Evolutionary conservation across 2,888 invertebrate species (phyloP).

Genomic region (Drosophila emarginata): DNA sequence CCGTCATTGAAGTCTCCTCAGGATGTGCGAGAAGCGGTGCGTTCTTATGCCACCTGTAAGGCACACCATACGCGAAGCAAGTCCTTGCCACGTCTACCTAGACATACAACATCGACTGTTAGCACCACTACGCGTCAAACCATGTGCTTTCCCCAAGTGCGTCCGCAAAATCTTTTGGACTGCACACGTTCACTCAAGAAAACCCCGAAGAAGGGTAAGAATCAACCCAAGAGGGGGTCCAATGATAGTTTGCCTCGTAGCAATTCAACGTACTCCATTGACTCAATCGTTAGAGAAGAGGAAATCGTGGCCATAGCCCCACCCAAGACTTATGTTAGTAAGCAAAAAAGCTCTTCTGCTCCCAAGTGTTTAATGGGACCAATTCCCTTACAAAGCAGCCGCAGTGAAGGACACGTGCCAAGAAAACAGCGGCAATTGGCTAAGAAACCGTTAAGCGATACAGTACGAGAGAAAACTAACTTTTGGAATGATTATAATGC

Average conservation of each 20-base stretch:
- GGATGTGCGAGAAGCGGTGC: constrained; percentile 84
- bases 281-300: constrained; percentile 77
- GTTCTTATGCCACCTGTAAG: constrained; percentile 79
- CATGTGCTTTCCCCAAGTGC: constrained; percentile 69
- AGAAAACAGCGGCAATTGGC: constrained; percentile 77
- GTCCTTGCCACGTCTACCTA: constrained; percentile 76
- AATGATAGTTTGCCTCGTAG: constrained; percentile 80
- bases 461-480: constrained; percentile 87
- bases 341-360: constrained; percentile 30
- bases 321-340: constrained; percentile 60
- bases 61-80: constrained; percentile 79
- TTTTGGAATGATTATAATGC: constrained; percentile 84
- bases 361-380: neutral
- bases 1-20: constrained; percentile 85
- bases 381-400: constrained; percentile 53
- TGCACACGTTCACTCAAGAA: constrained; percentile 53
- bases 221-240: constrained; percentile 69
- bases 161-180: constrained; percentile 54
- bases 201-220: constrained; percentile 43
- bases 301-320: constrained; percentile 57
- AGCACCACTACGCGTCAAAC: constrained; percentile 74
- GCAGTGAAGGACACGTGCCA: constrained; percentile 75
- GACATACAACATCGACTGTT: constrained; percentile 45
- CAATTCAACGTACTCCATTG: constrained; percentile 82
- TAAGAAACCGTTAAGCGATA: constrained; percentile 82